These are phyloP conservation scores for Lagopus muta DNA, from an alignment of 2,113 vertebrate species.

Conservation along the genomic window DNA sequence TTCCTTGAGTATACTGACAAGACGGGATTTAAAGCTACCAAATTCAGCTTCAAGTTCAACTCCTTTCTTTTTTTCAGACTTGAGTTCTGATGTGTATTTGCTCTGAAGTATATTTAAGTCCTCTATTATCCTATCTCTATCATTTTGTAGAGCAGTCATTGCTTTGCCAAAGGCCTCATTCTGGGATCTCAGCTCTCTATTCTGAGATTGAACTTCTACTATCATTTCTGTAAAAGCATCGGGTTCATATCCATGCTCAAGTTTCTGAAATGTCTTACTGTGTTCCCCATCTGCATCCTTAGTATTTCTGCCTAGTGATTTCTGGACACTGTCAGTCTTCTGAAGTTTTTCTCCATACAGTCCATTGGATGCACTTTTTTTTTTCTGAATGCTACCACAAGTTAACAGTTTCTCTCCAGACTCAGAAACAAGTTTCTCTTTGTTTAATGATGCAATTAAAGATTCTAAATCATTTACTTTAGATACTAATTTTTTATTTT, in stretches of 20 bases:
- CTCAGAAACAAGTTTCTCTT: slow-evolving; percentile 64
- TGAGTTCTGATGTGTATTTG: slow-evolving; percentile 78
- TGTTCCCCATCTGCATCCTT: slow-evolving; percentile 63
- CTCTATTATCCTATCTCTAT: slow-evolving; percentile 85
- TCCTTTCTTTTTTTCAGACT: slow-evolving; percentile 65
- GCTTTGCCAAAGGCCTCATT: slow-evolving; percentile 85
- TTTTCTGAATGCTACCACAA: slow-evolving; percentile 46
- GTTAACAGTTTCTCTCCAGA: slow-evolving; percentile 62
- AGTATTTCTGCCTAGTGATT: slow-evolving; percentile 46
- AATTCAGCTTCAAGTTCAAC: slow-evolving; percentile 77
- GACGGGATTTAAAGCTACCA: slow-evolving; percentile 51
- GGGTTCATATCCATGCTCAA: slow-evolving; percentile 43
- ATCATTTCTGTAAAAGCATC: slow-evolving; percentile 67
- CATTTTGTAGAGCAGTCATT: slow-evolving; percentile 85
- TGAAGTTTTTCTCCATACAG: slow-evolving; percentile 45
- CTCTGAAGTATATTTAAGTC: slow-evolving; percentile 82
- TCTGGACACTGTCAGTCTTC: slow-evolving; percentile 60
- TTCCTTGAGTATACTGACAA: slow-evolving; percentile 68
- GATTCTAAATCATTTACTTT: slow-evolving; percentile 75
- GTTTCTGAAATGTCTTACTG: slow-evolving; percentile 19
- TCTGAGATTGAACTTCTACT: slow-evolving; percentile 66
- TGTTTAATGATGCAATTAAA: slow-evolving; percentile 71
- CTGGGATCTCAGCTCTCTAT: slow-evolving; percentile 75
- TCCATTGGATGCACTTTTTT: neutral
- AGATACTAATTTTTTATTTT: slow-evolving; percentile 75